Conservation (phyloP, 2,797 vertebrate genomes). For the Sciurus vulgaris region DNA sequence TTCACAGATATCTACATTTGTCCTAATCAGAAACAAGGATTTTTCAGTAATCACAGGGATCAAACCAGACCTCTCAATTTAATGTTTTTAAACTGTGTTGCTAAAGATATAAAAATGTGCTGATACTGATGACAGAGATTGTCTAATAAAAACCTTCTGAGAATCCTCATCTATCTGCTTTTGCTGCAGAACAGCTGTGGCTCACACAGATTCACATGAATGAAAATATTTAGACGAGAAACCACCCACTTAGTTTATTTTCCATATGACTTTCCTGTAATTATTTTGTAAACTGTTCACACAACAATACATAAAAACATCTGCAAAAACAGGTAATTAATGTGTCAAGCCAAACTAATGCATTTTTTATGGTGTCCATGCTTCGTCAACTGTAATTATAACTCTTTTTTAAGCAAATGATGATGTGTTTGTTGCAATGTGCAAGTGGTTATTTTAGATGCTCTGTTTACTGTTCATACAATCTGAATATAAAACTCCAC, state of each 20-base stretch:
- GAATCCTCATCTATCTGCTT: constrained; percentile 87
- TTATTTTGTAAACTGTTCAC: constrained; percentile 95
- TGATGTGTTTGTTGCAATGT: constrained; percentile 94
- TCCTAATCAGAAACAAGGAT: constrained; percentile 85
- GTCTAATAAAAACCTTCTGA: constrained; percentile 89
- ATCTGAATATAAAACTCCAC: constrained; percentile 91
- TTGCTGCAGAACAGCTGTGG: constrained; percentile 91
- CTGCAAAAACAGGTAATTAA: constrained; percentile 99
- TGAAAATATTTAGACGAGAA: constrained; percentile 94
- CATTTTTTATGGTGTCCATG: constrained; percentile 95
- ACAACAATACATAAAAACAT: constrained; percentile 99
- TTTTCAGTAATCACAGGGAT: constrained; percentile 81
- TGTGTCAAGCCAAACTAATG: constrained; percentile 96
- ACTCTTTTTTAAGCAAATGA: constrained; percentile 95
- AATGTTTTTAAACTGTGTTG: constrained; percentile 82
- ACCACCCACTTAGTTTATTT: constrained; percentile 95
- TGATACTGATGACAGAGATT: constrained; percentile 85
- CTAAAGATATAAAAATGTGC: constrained; percentile 86
- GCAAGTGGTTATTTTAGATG: constrained; percentile 94
- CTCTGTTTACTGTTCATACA: constrained; percentile 91
- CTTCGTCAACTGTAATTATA: constrained; percentile 95
- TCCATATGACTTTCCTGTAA: constrained; percentile 95
- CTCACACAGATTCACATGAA: constrained; percentile 92
- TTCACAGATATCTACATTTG: constrained; percentile 82
- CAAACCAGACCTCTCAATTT: constrained; percentile 85